Evolutionary conservation across 2,113 vertebrate species (phyloP), one percentile per base, ranked within the genome.

Genomic region (Onychostruthus taczanowskii): DNA sequence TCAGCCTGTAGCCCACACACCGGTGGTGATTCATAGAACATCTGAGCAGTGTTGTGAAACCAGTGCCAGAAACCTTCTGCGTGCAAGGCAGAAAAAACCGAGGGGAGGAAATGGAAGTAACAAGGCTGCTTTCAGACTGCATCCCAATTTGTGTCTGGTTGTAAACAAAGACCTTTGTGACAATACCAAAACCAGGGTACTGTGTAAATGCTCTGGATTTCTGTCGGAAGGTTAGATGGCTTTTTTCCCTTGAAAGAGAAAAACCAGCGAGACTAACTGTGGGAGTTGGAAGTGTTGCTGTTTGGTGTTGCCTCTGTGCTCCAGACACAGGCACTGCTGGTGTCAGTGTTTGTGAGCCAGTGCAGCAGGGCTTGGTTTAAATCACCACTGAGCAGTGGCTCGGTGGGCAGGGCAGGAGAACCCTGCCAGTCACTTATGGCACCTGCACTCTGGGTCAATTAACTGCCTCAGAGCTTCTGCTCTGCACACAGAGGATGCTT

Each of bases 1-100:
- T 74, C 94, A 81, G 94, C 55, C 69, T 15, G 64, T 55, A 79
- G 73, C 94, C 89, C 79, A 84, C 93, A 90, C 85, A 90, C 4
- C 68, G 55, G 74, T 58, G 70, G 94, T 94, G 95, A 95, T 94
- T 96, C 94, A 96, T 19, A 86, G 86, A 89, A 81, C 80, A 81
- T 95, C 94, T 95, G 89, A 96, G 91, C 84, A 28, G 27, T 63
- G 83, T 75, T 87, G 80, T 89, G 89, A 87, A 84, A 86, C 26
- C 76, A 63, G 83, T 75, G 93, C 89, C 94, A 94, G 94, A 77
- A 96, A 75, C 89, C 64, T 90, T 83, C 72, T 90, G 93, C 12
- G 2, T 55, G 73, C 76, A 35, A 43, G 90, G n/a, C 52, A 70
- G 72, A 31, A 35, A 73, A 69, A 80, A 77, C 11, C 11, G 11